phyloP scores from a whole-genome alignment of 2,113 vertebrate genomes.

The Prunella fulvescens region DNA sequence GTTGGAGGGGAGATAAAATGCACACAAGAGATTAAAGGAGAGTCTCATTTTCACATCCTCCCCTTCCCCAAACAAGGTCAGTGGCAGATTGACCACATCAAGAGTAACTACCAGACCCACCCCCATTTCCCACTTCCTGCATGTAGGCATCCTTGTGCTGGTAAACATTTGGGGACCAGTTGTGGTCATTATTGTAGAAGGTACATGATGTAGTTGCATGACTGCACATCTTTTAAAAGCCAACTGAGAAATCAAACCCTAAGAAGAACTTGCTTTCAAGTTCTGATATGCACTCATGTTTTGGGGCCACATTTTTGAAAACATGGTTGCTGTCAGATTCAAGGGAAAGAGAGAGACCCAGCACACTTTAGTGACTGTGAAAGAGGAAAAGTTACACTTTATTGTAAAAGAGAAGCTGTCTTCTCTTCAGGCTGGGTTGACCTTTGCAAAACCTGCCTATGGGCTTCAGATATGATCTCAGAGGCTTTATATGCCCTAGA shows the following conservation, averaged over 20 bases:
- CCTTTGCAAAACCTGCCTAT: conserved; percentile 28
- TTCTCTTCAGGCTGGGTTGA: background rate
- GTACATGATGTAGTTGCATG: conserved; percentile 65
- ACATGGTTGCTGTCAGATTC: background rate
- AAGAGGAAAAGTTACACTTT: background rate
- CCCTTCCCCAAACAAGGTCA: conserved; percentile 77
- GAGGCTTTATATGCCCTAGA: conserved; percentile 43
- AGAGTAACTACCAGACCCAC: conserved; percentile 78
- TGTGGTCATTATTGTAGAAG: conserved; percentile 63
- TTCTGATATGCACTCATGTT: conserved; percentile 7
- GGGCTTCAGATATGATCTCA: conserved; percentile 44
- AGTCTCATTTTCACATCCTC: conserved; percentile 75
- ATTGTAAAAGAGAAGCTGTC: background rate
- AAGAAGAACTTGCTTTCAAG: conserved; percentile 60
- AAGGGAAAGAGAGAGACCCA: background rate
- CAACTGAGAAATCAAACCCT: conserved; percentile 30
- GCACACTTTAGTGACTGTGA: background rate
- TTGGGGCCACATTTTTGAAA: background rate
- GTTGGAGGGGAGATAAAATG: conserved; percentile 66
- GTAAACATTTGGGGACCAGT: conserved; percentile 78
- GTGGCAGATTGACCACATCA: conserved; percentile 94
- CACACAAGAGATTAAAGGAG: conserved; percentile 66
- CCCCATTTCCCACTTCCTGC: conserved; percentile 77
- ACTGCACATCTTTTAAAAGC: conserved; percentile 69
- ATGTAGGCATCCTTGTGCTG: conserved; percentile 77